phyloP scores from a whole-genome alignment of 2,797 vertebrate genomes.

The Mastacembelus armatus region DNA sequence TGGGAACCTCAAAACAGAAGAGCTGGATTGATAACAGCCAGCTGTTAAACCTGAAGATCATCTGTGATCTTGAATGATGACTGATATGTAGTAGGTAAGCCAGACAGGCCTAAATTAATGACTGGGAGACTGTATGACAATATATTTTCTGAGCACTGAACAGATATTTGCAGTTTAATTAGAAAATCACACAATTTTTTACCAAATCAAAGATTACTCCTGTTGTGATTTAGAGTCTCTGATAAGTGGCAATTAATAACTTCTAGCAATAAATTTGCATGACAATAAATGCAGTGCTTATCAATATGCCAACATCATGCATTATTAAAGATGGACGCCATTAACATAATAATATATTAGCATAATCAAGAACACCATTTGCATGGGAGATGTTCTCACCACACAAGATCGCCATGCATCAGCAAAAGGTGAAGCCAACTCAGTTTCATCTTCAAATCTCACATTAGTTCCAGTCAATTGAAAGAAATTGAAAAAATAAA shows the following conservation, averaged over 20 bases:
- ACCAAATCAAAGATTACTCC: slow-evolving; percentile 24
- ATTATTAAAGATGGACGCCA: slow-evolving; percentile 79
- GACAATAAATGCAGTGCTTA: slow-evolving; percentile 72
- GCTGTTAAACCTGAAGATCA: slow-evolving; percentile 47
- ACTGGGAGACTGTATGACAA: neutral
- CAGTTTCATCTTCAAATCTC: slow-evolving; percentile 3
- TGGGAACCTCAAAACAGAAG: slow-evolving; percentile 10
- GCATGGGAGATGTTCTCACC: slow-evolving; percentile 67
- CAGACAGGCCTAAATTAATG: slow-evolving; percentile 2
- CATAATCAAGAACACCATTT: slow-evolving; percentile 80
- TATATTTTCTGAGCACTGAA: neutral
- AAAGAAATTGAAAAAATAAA: too few relatives aligned
- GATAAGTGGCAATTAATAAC: slow-evolving; percentile 69
- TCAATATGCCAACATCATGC: slow-evolving; percentile 83
- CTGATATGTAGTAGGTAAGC: slow-evolving; percentile 4
- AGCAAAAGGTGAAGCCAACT: slow-evolving; percentile 46
- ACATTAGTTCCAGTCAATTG: too few relatives aligned
- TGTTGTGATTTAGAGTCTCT: slow-evolving; percentile 32
- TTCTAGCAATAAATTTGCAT: slow-evolving; percentile 65
- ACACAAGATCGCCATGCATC: slow-evolving; percentile 39
- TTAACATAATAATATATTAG: slow-evolving; percentile 83
- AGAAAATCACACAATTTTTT: neutral
- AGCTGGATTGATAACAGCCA: slow-evolving; percentile 30
- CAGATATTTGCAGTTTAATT: slow-evolving; percentile 7
- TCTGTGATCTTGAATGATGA: slow-evolving; percentile 42